These are phyloP conservation scores for Centrocercus urophasianus DNA, from an alignment of 2,113 vertebrate genomes.

Conservation along the genomic window DNA sequence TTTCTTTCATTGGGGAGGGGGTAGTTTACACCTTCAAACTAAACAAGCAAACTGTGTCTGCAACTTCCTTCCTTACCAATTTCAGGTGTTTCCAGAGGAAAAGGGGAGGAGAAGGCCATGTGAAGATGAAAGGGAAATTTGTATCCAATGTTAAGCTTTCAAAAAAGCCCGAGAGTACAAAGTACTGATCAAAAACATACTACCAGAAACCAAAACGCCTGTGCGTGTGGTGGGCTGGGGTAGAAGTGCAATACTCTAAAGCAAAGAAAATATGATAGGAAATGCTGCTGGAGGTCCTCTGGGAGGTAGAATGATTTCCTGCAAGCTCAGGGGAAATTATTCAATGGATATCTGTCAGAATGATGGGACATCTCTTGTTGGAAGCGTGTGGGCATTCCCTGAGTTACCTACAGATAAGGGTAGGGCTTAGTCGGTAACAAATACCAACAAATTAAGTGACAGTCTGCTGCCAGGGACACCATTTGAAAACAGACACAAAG, in stretches of 20 bases:
- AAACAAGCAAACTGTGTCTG: constrained; percentile 26
- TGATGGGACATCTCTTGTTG: not conserved
- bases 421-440: not conserved
- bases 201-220: constrained; percentile 28
- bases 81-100: constrained; percentile 12
- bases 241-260: constrained; percentile 2
- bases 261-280: constrained; percentile 20
- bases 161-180: constrained; percentile 12
- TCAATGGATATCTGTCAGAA: not conserved
- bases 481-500: not conserved
- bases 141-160: constrained; percentile 8
- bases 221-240: not conserved
- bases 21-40: not conserved
- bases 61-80: not conserved
- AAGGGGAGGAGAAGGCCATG: constrained; percentile 6
- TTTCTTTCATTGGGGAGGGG: not conserved
- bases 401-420: not conserved
- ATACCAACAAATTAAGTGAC: not conserved
- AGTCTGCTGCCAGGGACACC: not conserved
- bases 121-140: constrained; percentile 45
- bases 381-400: not conserved
- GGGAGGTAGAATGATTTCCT: constrained; percentile 35
- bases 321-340: constrained; percentile 29
- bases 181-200: constrained; percentile 42
- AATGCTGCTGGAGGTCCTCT: not conserved